phyloP scores from a whole-genome alignment of 2,113 vertebrate species.

The Toxotes chatareus region DNA sequence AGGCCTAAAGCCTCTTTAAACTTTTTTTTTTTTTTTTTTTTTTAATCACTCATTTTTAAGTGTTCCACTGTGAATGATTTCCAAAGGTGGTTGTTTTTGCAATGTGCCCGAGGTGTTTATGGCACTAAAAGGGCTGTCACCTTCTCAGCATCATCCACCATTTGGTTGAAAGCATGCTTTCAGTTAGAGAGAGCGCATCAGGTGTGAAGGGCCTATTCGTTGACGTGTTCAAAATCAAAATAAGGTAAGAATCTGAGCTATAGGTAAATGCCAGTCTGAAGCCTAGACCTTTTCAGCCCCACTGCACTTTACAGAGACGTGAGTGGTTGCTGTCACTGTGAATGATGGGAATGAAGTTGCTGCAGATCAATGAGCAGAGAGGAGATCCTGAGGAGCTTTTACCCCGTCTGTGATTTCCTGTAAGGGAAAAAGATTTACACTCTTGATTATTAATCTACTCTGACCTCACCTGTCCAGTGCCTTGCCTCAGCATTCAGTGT shows the following conservation, averaged over 20 bases:
- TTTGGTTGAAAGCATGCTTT: constrained; percentile 13
- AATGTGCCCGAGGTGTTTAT: background rate
- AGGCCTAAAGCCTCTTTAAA: background rate
- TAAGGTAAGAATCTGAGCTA: background rate
- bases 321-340: constrained; percentile 50
- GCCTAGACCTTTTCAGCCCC: constrained; percentile 18
- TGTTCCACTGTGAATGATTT: background rate
- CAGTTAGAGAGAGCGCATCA: background rate
- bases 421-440: constrained; percentile 52
- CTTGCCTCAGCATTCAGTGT: constrained; percentile 40
- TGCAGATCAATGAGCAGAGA: constrained; percentile 65
- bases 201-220: background rate
- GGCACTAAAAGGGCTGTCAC: constrained; percentile 21
- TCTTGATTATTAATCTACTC: constrained; percentile 67
- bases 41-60: background rate
- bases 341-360: constrained; percentile 65
- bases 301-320: constrained; percentile 32
- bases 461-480: constrained; percentile 58
- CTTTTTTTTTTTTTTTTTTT: background rate
- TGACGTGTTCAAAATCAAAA: background rate
- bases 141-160: constrained; percentile 32
- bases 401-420: constrained; percentile 54
- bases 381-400: constrained; percentile 58
- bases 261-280: constrained; percentile 35
- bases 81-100: background rate